Evolutionary conservation across 2,797 vertebrate species (phyloP), one percentile per base, ranked within the genome.

Genomic region (Centroberyx gerrardi): DNA sequence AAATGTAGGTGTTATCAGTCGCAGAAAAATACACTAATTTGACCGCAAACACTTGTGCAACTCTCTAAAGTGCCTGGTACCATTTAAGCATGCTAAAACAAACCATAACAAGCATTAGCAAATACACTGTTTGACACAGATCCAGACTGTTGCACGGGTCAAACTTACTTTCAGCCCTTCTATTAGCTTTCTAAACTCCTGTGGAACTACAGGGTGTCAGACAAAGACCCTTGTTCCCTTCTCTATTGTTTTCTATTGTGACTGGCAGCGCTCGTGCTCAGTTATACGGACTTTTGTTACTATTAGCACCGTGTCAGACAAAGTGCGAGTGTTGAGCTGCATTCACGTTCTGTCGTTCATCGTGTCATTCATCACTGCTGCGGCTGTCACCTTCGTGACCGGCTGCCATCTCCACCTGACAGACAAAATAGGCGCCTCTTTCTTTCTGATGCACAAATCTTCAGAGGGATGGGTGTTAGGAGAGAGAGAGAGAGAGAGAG

Each of bases 341-440:
- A 42, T 63, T 40, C 27, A 8, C 15, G 7, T 49, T 44, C 29
- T 63, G 29, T 13, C 54, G 61, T 53, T 78, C 22, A 29, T 67
- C 22, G 22, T 22, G 33, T 42, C 4, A 74, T 53, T 77, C 31
- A 74, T 33, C 56, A 53, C 55, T 9, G 53, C 10, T 46, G 36
- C 17, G 22, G 29, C 18, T 27, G 31, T 51, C 18, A 62, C 38
- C 53, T 63, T 18, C 5, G 62, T 62, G 63, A 49, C 52, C 62
- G 74, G 66, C 76, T 83, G 79, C 58, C 83, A 67, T 62, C 72
- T 49, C 71, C 81, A 85, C 76, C 80, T 85, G 80, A 49, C 71
- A 52, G 61, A 40, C 49, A 17, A 72, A 55, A 8, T 6, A 15
- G 8, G 33, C 22, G 14, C 13, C 13, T 17, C 53, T 72, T 59